These are phyloP conservation scores for Eremophila alpestris DNA, from an alignment of 2,797 vertebrate genomes.

Conservation along the genomic window DNA sequence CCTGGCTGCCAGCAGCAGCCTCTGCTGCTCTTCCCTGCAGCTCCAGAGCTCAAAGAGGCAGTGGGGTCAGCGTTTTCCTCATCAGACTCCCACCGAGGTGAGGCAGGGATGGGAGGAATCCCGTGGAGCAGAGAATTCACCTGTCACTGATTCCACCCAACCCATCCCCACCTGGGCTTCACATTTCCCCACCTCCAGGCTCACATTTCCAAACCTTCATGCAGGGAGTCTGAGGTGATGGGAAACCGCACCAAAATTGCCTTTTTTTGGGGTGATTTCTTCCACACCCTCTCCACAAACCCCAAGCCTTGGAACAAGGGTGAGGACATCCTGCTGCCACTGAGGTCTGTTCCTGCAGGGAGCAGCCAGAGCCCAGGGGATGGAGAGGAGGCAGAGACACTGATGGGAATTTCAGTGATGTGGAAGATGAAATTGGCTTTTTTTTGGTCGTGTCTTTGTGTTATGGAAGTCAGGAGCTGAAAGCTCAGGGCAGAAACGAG, in stretches of 20 bases:
- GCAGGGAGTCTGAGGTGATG: neutral
- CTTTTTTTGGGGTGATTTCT: neutral
- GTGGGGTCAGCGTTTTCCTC: neutral
- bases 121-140: neutral
- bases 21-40: neutral
- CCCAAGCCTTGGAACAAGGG: neutral
- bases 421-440: neutral
- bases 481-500: neutral
- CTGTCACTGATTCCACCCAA: neutral
- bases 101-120: neutral
- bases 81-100: neutral
- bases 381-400: neutral
- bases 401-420: neutral
- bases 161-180: neutral
- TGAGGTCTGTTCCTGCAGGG: neutral
- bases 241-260: neutral
- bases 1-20: neutral
- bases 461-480: neutral
- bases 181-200: neutral
- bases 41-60: neutral
- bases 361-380: neutral
- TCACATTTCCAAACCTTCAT: neutral
- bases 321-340: neutral
- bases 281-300: neutral
- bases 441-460: fast-evolving